Evolutionary conservation across 2,113 vertebrate species (phyloP).

Genomic region (Anthoscopus minutus): DNA sequence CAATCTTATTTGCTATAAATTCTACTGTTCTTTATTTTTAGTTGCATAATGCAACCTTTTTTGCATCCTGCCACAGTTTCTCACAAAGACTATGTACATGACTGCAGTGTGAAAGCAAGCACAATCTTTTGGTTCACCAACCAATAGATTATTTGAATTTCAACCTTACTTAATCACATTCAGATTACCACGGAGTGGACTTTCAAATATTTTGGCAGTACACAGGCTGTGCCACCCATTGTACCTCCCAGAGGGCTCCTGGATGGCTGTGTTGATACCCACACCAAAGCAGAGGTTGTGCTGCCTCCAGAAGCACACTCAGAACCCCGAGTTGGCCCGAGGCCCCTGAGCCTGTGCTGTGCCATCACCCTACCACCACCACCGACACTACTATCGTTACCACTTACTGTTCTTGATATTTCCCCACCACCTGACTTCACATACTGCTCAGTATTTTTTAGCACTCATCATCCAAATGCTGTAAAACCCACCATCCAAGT

Average conservation of each 20-base stretch:
- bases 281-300: neutral
- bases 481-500: neutral
- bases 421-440: neutral
- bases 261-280: neutral
- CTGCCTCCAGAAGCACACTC: neutral
- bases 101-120: neutral
- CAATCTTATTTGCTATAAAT: neutral
- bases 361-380: neutral
- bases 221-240: neutral
- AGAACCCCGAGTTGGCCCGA: neutral
- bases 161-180: neutral
- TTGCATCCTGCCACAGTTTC: neutral
- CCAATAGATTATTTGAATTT: neutral
- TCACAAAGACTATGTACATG: neutral
- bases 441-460: neutral
- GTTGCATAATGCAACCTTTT: neutral
- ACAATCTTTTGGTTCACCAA: neutral
- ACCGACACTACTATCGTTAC: neutral
- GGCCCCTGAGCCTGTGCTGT: neutral
- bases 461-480: neutral
- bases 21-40: neutral
- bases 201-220: neutral
- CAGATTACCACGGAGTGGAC: neutral
- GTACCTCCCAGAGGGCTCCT: neutral
- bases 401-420: neutral